These are phyloP conservation scores for Drosophila prostipennis DNA, from an alignment of 2,888 invertebrate species.

Conservation along the genomic window DNA sequence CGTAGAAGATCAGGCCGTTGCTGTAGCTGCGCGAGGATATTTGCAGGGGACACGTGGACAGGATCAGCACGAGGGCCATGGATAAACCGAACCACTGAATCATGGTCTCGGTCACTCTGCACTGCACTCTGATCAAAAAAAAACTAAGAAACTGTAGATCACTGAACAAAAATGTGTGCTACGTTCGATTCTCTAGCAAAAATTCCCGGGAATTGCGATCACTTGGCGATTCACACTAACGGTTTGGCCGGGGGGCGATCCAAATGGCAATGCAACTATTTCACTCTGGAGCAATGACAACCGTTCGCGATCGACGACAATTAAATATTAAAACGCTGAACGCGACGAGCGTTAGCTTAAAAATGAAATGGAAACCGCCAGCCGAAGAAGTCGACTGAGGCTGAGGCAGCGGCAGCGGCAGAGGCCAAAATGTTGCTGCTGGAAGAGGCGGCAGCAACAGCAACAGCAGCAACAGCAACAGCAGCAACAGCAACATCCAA, in stretches of 20 bases:
- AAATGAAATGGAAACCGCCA: conserved; percentile 81
- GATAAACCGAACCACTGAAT: neutral
- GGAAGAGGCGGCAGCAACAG: conserved; percentile 12
- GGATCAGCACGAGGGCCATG: conserved; percentile 4
- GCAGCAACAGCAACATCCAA: conserved; percentile 5
- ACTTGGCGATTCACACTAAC: conserved; percentile 17
- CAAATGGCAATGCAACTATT: conserved; percentile 15
- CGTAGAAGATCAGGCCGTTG: conserved; percentile 81
- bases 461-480: conserved; percentile 17
- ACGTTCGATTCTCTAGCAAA: neutral
- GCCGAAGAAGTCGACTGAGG: conserved; percentile 18
- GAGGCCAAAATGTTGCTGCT: conserved; percentile 19
- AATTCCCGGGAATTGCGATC: neutral
- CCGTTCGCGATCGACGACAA: conserved; percentile 81
- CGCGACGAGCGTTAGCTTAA: conserved; percentile 80
- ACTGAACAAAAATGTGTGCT: conserved; percentile 9
- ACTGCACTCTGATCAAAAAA: conserved; percentile 35
- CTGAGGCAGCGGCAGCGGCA: conserved; percentile 13
- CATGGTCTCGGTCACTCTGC: neutral
- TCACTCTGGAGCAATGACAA: conserved; percentile 48
- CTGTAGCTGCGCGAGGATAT: conserved; percentile 75
- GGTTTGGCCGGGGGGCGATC: conserved; percentile 6
- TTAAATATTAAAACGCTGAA: conserved; percentile 81
- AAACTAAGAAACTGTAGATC: conserved; percentile 1
- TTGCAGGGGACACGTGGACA: neutral